These are phyloP conservation scores for Aphidoletes aphidimyza DNA, from an alignment of 2,888 invertebrate species.

Conservation along the genomic window DNA sequence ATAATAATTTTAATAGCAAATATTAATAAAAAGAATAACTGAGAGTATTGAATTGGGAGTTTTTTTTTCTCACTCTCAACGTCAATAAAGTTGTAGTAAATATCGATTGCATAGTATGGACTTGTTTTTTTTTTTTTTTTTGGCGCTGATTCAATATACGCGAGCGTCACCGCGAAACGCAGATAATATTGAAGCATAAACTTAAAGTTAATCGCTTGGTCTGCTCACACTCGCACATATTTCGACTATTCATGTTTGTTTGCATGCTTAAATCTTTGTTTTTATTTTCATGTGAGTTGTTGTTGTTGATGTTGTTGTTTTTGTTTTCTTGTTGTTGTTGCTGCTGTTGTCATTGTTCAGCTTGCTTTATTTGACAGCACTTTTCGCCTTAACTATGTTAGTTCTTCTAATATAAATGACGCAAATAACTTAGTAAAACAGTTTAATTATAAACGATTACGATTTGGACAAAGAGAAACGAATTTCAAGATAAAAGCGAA, in stretches of 20 bases:
- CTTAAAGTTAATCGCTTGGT: too few species aligned
- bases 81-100: neutral
- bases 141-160: too few species aligned
- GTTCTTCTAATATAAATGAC: constrained; percentile 32
- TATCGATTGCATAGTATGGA: neutral
- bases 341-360: neutral
- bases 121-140: too few species aligned
- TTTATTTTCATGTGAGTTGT: neutral
- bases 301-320: neutral
- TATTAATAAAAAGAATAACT: constrained; percentile 5
- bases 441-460: constrained; percentile 48
- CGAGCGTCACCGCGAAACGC: too few species aligned
- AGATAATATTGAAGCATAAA: too few species aligned
- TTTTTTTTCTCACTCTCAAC: too few species aligned
- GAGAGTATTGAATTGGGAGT: neutral
- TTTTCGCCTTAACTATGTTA: constrained; percentile 45
- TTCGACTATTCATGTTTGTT: too few species aligned
- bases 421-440: constrained; percentile 51
- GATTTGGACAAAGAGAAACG: constrained; percentile 11
- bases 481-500: neutral
- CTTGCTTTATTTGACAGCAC: constrained; percentile 17
- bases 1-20: constrained; percentile 38
- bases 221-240: too few species aligned
- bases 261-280: neutral
- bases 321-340: neutral